Percentiles rank a stretch among this genome's conserved stretches.
phyloP scores from a whole-genome alignment of 92 coral and sea anemone species.

The Porites rus region DNA sequence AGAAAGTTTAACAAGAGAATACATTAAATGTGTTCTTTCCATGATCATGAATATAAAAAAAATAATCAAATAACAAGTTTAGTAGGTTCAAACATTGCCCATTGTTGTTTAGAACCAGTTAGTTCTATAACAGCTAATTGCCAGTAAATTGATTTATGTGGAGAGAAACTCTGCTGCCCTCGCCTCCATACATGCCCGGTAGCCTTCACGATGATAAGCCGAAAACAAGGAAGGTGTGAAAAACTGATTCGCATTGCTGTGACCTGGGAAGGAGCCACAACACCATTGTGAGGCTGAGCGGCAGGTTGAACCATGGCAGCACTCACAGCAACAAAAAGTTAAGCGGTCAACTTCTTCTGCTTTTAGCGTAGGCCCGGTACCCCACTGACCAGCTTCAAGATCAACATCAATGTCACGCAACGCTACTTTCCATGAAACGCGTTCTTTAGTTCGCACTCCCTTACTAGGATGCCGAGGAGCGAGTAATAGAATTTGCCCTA shows the following conservation, averaged over 20 bases:
- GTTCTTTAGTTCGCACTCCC: slow-evolving; percentile 14
- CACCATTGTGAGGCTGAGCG: neutral
- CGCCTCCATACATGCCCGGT: slow-evolving; percentile 34
- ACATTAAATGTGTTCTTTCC: too few relatives aligned
- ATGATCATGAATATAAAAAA: too few relatives aligned
- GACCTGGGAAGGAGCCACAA: slow-evolving; percentile 13
- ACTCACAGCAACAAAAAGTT: slow-evolving; percentile 66
- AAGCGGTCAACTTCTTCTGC: slow-evolving; percentile 64
- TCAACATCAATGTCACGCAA: slow-evolving; percentile 52
- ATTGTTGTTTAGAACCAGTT: too few relatives aligned
- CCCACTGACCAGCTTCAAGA: slow-evolving; percentile 58
- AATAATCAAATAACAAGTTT: too few relatives aligned
- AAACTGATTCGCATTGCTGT: slow-evolving; percentile 25
- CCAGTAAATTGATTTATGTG: neutral
- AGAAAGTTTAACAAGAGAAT: too few relatives aligned
- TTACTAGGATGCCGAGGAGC: slow-evolving; percentile 53
- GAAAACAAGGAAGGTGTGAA: slow-evolving; percentile 52
- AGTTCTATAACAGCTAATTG: neutral
- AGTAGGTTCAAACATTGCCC: too few relatives aligned
- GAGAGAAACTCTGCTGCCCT: slow-evolving; percentile 19
- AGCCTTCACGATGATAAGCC: slow-evolving; percentile 61
- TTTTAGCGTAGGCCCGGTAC: slow-evolving; percentile 63
- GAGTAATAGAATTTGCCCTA: slow-evolving; percentile 46
- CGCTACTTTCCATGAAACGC: slow-evolving; percentile 48
- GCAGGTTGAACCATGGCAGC: slow-evolving; percentile 49